phyloP scores from a whole-genome alignment of 2,888 invertebrate genomes.

The Thelaira solivaga region DNA sequence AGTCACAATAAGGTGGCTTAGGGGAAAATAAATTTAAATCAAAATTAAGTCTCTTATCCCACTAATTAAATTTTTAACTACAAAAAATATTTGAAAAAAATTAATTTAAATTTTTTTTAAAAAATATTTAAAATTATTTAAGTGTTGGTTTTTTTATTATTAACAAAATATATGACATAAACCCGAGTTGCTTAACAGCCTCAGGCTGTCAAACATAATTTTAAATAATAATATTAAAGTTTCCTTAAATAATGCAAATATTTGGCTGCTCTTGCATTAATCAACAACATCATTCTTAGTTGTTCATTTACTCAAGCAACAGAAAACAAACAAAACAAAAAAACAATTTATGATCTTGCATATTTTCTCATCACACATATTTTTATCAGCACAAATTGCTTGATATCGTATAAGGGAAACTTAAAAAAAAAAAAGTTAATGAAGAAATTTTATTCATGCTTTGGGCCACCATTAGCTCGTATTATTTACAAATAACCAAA shows the following conservation, averaged over 20 bases:
- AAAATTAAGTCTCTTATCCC: too few relatives aligned
- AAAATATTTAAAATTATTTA: too few relatives aligned
- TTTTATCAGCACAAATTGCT: constrained; percentile 20
- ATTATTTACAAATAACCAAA: background rate
- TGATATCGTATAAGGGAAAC: background rate
- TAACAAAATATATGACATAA: too few relatives aligned
- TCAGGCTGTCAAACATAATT: constrained; percentile 45
- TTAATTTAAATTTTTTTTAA: too few relatives aligned
- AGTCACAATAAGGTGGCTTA: too few relatives aligned
- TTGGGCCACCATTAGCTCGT: constrained; percentile 20
- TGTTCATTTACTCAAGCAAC: background rate
- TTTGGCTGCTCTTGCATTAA: background rate
- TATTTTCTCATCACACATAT: constrained; percentile 2
- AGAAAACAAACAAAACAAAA: background rate
- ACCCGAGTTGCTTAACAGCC: constrained; percentile 22
- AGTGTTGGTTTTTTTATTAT: too few relatives aligned
- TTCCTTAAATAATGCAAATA: constrained; percentile 31
- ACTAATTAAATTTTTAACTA: too few relatives aligned
- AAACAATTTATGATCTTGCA: background rate
- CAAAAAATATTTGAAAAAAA: too few relatives aligned
- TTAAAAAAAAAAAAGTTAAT: constrained; percentile 43
- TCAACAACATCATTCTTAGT: background rate
- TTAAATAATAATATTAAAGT: constrained; percentile 20
- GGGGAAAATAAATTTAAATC: too few relatives aligned
- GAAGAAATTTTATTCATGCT: constrained; percentile 53